Conservation (phyloP, 2,113 vertebrate species). For the Ellobius talpinus region DNA sequence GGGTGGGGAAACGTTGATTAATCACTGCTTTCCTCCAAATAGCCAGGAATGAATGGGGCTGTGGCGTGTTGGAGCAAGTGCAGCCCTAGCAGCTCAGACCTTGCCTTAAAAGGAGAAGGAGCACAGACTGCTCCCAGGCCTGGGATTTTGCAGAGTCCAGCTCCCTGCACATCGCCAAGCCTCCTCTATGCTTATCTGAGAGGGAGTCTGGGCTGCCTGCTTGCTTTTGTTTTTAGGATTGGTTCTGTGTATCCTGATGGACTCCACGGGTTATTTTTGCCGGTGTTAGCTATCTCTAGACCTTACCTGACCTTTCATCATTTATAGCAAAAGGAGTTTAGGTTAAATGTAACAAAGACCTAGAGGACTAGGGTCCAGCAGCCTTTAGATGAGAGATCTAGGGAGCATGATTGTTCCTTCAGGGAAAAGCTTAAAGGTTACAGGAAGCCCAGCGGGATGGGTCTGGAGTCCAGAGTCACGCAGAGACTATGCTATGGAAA, state of each 20-base stretch:
- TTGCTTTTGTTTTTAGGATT: constrained; percentile 33
- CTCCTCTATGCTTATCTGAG: constrained; percentile 42
- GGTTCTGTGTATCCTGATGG: not conserved
- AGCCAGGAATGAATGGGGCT: constrained; percentile 84
- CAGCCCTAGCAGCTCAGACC: constrained; percentile 79
- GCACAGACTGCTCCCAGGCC: constrained; percentile 62
- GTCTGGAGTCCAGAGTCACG: not conserved
- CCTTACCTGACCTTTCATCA: not conserved
- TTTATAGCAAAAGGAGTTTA: not conserved
- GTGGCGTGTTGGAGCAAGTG: constrained; percentile 51
- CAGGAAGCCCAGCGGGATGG: not conserved
- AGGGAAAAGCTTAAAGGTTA: not conserved
- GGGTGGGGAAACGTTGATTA: constrained; percentile 61
- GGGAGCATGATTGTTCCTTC: not conserved
- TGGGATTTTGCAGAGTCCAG: constrained; percentile 73
- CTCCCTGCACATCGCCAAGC: not conserved
- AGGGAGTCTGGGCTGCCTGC: constrained; percentile 22
- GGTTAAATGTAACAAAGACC: not conserved
- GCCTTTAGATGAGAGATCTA: not conserved
- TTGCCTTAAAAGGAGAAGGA: constrained; percentile 91
- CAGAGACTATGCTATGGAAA: not conserved
- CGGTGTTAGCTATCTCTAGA: not conserved
- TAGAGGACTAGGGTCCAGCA: not conserved
- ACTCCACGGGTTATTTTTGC: not conserved
- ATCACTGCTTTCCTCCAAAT: constrained; percentile 87